A percentile compares a stretch with the other conserved stretches of the same genome.
phyloP scores from a whole-genome alignment of 92 coral and sea anemone species.

The Porites evermanni region DNA sequence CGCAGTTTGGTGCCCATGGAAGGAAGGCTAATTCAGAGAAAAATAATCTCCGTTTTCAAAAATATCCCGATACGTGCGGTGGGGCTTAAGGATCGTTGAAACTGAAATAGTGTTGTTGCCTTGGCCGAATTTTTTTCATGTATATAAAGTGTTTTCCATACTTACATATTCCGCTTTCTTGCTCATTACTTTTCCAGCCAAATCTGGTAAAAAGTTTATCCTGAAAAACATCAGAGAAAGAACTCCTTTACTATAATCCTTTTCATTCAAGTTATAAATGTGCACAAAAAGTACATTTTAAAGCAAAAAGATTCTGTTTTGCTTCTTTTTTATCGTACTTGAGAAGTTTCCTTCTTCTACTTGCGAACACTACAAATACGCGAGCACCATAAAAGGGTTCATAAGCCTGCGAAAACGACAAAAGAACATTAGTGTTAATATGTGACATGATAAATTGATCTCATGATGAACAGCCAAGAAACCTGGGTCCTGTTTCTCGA shows the following conservation, averaged over 20 bases:
- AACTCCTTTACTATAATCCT: background rate
- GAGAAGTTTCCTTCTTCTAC: slow-evolving; percentile 30
- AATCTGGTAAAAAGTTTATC: slow-evolving; percentile 31
- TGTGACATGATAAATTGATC: no score
- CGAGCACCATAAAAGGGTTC: slow-evolving; percentile 58
- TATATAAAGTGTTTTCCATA: background rate
- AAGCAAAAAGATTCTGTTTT: background rate
- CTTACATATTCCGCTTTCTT: slow-evolving; percentile 47
- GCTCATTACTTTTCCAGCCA: slow-evolving; percentile 40
- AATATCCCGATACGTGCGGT: no score
- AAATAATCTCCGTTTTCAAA: no score
- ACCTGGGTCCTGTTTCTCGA: no score
- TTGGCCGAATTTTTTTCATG: no score
- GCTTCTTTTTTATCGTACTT: slow-evolving; percentile 11
- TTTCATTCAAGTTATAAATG: background rate
- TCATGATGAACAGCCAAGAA: no score
- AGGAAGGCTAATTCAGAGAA: no score
- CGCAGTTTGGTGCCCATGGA: no score
- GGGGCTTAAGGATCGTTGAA: no score
- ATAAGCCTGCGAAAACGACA: slow-evolving; percentile 21
- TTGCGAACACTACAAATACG: slow-evolving; percentile 34
- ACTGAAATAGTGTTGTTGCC: no score
- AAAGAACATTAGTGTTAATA: background rate
- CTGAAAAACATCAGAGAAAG: background rate
- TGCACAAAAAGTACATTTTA: background rate